phyloP scores from a whole-genome alignment of 2,113 vertebrate species.

The Chionodraco myersi region DNA sequence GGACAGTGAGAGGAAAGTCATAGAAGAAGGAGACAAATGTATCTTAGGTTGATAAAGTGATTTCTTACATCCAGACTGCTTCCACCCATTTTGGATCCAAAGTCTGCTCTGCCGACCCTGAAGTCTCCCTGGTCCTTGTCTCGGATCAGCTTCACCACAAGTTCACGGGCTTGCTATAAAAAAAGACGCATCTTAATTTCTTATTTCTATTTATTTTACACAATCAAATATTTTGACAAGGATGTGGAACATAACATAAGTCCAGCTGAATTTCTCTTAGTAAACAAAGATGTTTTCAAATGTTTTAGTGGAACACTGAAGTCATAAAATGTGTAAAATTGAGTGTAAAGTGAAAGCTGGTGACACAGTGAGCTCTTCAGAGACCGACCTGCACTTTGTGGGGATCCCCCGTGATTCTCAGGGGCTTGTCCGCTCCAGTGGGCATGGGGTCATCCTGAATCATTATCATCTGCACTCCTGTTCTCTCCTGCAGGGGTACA shows the following conservation, averaged over 20 bases:
- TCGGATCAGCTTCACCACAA: constrained; percentile 96
- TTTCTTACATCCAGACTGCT: constrained; percentile 92
- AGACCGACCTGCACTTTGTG: constrained; percentile 95
- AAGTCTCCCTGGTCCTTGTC: constrained; percentile 98
- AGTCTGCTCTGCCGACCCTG: constrained; percentile 89
- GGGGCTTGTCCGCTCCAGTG: constrained; percentile 97
- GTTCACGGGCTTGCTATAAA: constrained; percentile 95
- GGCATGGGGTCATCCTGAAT: constrained; percentile 98
- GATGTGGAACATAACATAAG: neutral
- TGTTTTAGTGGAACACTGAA: constrained; percentile 11
- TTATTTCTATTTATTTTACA: neutral
- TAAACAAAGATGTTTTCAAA: constrained; percentile 7
- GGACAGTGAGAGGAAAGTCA: neutral
- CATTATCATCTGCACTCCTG: constrained; percentile 99
- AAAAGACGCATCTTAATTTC: neutral
- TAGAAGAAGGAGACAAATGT: neutral
- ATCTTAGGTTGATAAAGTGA: neutral
- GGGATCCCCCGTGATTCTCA: constrained; percentile 97
- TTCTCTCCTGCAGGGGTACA: constrained; percentile 89
- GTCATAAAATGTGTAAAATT: constrained; percentile 59
- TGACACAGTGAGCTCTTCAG: constrained; percentile 16
- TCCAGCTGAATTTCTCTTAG: neutral
- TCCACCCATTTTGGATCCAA: constrained; percentile 92
- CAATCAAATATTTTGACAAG: neutral
- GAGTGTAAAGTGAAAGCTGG: constrained; percentile 38